A percentile compares a stretch with the other conserved stretches of the same genome.
phyloP scores from a whole-genome alignment of 2,888 invertebrate species.

The Ischnus inquisitorius region DNA sequence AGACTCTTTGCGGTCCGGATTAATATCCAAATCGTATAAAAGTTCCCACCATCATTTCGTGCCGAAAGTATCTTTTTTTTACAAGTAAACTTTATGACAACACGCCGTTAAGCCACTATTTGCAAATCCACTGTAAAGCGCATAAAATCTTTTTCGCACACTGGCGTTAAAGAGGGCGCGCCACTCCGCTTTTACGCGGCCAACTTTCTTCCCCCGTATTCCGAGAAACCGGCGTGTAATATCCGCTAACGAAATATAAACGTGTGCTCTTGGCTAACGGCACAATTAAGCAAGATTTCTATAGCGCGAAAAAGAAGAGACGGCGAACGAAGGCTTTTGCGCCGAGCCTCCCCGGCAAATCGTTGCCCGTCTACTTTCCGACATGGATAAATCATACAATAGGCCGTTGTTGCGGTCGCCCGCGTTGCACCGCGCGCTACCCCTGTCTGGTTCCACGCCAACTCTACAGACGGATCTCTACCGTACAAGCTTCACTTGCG shows the following conservation, averaged over 20 bases:
- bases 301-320: not conserved
- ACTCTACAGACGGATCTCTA: not conserved
- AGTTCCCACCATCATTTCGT: too few relatives aligned
- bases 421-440: not conserved
- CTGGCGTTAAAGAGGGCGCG: not conserved
- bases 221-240: not conserved
- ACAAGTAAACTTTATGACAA: too few relatives aligned
- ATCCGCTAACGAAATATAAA: conserved; percentile 35
- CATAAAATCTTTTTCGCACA: not conserved
- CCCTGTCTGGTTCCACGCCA: not conserved
- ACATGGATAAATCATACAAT: not conserved
- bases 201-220: not conserved
- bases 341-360: not conserved
- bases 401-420: not conserved
- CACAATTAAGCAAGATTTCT: conserved; percentile 39
- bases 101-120: too few relatives aligned
- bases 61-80: too few relatives aligned
- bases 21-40: too few relatives aligned
- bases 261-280: conserved; percentile 4
- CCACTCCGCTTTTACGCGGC: not conserved
- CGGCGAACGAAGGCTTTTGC: not conserved
- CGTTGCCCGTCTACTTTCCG: not conserved
- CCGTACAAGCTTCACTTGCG: not conserved
- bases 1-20: too few relatives aligned
- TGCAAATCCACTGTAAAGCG: too few relatives aligned